Evolutionary conservation across 2,888 invertebrate species (phyloP).

Genomic region (Blera fallax): DNA sequence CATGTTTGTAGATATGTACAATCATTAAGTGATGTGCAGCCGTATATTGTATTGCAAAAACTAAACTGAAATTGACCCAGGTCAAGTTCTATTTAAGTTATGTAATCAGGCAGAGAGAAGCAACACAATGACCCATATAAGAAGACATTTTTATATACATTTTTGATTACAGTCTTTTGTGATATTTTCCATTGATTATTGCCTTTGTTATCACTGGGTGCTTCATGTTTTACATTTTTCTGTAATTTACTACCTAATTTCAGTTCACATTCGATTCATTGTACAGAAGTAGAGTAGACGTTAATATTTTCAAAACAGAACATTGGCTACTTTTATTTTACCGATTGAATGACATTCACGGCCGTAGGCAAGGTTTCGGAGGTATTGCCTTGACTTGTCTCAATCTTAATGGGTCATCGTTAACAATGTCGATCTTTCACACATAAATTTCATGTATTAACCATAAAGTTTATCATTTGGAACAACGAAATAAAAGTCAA

Average conservation of each 20-base stretch:
- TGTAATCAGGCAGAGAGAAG: not conserved
- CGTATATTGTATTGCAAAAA: not conserved
- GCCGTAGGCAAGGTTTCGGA: not conserved
- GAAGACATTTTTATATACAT: not conserved
- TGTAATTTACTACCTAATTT: too few relatives aligned
- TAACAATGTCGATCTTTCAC: not conserved
- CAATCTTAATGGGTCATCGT: not conserved
- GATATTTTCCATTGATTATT: not conserved
- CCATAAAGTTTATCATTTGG: not conserved
- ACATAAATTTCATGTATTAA: not conserved
- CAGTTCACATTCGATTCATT: not conserved
- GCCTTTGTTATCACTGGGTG: not conserved
- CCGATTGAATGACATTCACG: not conserved
- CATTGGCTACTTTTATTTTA: too few relatives aligned
- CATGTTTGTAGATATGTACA: too few relatives aligned
- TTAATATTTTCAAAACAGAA: not conserved
- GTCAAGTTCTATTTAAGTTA: not conserved
- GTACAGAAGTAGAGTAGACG: not conserved
- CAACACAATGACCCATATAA: not conserved
- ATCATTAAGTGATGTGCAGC: not conserved
- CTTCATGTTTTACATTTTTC: not conserved
- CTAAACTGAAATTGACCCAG: not conserved
- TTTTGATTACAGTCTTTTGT: not conserved
- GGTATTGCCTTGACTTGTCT: not conserved
- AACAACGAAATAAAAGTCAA: not conserved